Evolutionary conservation across 2,888 invertebrate species (phyloP).

Genomic region (Pollenia labialis): DNA sequence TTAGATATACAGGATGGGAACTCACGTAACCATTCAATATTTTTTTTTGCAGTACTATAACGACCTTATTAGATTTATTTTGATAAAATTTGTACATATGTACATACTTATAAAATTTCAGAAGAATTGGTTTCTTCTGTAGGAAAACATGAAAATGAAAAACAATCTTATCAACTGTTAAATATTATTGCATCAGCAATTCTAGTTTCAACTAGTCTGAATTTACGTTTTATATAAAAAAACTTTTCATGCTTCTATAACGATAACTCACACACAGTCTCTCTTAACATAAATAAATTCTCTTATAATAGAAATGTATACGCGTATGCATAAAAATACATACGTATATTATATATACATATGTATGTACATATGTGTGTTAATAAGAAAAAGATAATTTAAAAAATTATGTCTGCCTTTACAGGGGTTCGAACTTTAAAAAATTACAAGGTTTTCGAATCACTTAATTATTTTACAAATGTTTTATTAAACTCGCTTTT

Average conservation of each 20-base stretch:
- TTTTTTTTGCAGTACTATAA: too few species aligned
- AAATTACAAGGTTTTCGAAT: conserved; percentile 22
- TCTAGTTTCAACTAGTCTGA: conserved; percentile 43
- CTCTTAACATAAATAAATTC: background rate
- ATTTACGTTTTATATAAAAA: conserved; percentile 36
- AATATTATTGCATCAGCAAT: conserved; percentile 65
- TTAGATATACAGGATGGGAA: too few species aligned
- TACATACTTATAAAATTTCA: too few species aligned
- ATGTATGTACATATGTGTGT: background rate
- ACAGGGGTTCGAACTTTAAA: conserved; percentile 44
- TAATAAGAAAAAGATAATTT: conserved; percentile 18
- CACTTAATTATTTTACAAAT: conserved; percentile 5
- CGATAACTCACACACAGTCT: conserved; percentile 35
- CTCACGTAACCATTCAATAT: too few species aligned
- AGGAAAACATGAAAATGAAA: background rate
- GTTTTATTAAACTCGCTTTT: background rate
- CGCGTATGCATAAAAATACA: background rate
- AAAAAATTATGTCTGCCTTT: conserved; percentile 28
- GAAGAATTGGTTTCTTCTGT: background rate
- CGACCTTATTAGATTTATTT: too few species aligned
- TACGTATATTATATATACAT: background rate
- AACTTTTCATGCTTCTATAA: conserved; percentile 47
- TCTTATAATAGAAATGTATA: background rate
- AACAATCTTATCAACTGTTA: conserved; percentile 19
- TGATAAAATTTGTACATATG: too few species aligned